phyloP scores from a whole-genome alignment of 1,140 invertebrate species.

The Apis dorsata region DNA sequence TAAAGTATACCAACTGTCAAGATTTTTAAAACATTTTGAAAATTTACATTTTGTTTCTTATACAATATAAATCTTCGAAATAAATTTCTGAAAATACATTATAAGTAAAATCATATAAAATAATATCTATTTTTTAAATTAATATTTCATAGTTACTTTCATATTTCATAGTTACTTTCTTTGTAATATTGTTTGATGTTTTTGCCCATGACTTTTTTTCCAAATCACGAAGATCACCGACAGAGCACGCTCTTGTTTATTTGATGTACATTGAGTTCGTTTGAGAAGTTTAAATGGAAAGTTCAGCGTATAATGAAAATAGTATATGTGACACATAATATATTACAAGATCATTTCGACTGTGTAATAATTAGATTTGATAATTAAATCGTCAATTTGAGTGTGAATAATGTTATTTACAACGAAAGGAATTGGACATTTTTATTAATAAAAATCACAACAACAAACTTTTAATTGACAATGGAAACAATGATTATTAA shows the following conservation, averaged over 20 bases:
- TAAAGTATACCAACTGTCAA: background rate
- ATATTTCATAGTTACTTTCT: too few relatives aligned
- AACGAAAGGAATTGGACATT: background rate
- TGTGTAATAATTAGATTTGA: too few relatives aligned
- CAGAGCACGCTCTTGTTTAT: background rate
- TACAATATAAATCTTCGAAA: background rate
- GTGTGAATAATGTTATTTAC: background rate
- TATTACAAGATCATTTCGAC: background rate
- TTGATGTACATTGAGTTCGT: background rate
- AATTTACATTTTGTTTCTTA: background rate
- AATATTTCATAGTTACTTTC: too few relatives aligned
- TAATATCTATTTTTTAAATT: too few relatives aligned
- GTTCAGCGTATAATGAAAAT: background rate
- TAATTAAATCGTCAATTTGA: background rate
- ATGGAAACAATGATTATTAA: conserved; percentile 28
- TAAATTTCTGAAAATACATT: background rate
- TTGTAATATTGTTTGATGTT: background rate
- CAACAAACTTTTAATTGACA: conserved; percentile 29
- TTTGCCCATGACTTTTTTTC: background rate
- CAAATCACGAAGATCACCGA: background rate
- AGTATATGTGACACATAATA: background rate
- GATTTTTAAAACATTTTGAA: background rate
- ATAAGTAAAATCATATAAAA: too few relatives aligned
- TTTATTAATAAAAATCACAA: background rate
- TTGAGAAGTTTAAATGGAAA: background rate